Conservation (phyloP, 2,888 invertebrate genomes). For the Ennomos erosarius region DNA sequence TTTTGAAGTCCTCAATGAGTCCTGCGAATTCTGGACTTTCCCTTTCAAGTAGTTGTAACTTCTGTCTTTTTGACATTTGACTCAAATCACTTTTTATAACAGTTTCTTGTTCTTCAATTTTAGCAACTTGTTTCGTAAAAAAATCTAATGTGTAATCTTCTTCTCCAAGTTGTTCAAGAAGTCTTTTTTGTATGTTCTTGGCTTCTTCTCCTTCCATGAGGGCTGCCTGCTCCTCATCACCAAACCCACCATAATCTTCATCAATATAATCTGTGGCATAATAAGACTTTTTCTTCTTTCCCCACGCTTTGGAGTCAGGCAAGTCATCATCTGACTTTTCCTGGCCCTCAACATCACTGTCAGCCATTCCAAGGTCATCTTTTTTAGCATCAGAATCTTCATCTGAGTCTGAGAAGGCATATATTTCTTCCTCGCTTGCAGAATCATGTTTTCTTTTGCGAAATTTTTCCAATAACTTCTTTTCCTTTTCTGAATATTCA, state of each 20-base stretch:
- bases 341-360: slow-evolving; percentile 92
- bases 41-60: slow-evolving; percentile 90
- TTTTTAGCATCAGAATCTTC: slow-evolving; percentile 75
- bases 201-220: slow-evolving; percentile 93
- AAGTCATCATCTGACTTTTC: slow-evolving; percentile 88
- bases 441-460: slow-evolving; percentile 82
- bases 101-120: slow-evolving; percentile 78
- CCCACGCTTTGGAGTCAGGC: slow-evolving; percentile 95
- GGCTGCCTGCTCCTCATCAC: slow-evolving; percentile 89
- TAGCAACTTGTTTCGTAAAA: slow-evolving; percentile 68
- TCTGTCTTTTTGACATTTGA: slow-evolving; percentile 90
- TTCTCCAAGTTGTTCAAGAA: slow-evolving; percentile 91
- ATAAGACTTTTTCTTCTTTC: slow-evolving; percentile 90
- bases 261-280: slow-evolving; percentile 96
- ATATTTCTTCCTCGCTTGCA: slow-evolving; percentile 87
- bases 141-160: slow-evolving; percentile 89
- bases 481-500: slow-evolving; percentile 89
- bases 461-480: slow-evolving; percentile 85
- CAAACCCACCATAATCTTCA: slow-evolving; percentile 91
- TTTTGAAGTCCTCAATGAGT: slow-evolving; percentile 91
- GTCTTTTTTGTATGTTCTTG: slow-evolving; percentile 90
- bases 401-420: slow-evolving; percentile 84
- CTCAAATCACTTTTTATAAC: slow-evolving; percentile 91
- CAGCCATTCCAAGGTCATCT: slow-evolving; percentile 81
- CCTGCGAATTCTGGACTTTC: slow-evolving; percentile 95